Evolutionary conservation across 2,797 vertebrate genomes (phyloP).

Genomic region (Hydrolagus colliei): DNA sequence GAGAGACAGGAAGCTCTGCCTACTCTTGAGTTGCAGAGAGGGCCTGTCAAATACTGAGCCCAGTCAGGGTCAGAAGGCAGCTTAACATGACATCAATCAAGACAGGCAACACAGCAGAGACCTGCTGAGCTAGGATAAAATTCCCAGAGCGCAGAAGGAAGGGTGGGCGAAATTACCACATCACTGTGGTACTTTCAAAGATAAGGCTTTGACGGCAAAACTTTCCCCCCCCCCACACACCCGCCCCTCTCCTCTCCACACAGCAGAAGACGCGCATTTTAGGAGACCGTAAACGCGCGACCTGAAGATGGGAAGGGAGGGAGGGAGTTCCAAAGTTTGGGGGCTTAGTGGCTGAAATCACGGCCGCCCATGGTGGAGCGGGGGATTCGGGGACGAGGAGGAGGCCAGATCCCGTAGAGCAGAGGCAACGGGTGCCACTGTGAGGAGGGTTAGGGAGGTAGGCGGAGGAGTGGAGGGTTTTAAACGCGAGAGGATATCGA

Average conservation of each 20-base stretch:
- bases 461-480: too few species aligned
- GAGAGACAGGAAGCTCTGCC: background rate
- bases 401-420: too few species aligned
- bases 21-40: slow-evolving; percentile 19
- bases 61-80: slow-evolving; percentile 35
- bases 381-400: too few species aligned
- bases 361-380: too few species aligned
- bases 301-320: too few species aligned
- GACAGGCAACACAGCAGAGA: background rate
- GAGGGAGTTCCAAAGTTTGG: too few species aligned
- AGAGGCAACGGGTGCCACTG: too few species aligned
- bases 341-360: too few species aligned
- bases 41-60: background rate
- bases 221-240: background rate
- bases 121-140: background rate
- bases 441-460: too few species aligned
- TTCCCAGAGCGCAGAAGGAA: slow-evolving; percentile 21
- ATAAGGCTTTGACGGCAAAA: slow-evolving; percentile 4
- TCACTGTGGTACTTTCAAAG: background rate
- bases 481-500: too few species aligned
- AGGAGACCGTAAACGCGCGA: too few species aligned
- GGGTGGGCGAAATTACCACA: background rate
- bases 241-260: background rate
- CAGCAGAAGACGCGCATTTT: background rate
- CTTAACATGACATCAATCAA: slow-evolving; percentile 27